Evolutionary conservation across 1,140 invertebrate species (phyloP), one percentile per base, ranked within the genome.

Genomic region (Drosophila nasuta): DNA sequence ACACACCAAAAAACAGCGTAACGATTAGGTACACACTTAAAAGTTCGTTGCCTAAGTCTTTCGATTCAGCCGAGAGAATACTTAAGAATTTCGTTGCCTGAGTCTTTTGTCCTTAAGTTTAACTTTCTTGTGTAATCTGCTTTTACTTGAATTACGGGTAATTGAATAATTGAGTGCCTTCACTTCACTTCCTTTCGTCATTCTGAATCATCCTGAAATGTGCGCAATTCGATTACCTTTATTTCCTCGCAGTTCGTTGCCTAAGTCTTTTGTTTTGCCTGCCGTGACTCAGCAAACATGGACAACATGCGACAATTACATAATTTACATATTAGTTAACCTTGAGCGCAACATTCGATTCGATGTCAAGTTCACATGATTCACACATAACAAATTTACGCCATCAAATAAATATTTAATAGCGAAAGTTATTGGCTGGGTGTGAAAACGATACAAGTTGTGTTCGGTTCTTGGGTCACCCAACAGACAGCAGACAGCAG

Each of bases 321-420:
- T 69, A 76, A 87, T 72, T 79, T 66, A 65, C 71, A 86, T 87
- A 86, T 87, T 86, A 74, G 65, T 78, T 86, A 85, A 83, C 85
- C 83, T 87, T 87, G 85, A 75, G 78, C 76, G 58, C 43, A 59
- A 38, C 15, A 81, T 81, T 25, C 78, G 54, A 86, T 86, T 67
- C 35, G 59, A 65, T 88, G 80, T 88, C 83, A 85, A 85, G 85
- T 89, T 89, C 85, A 72, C 13, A 65, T 64, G 20, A 64, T 20
- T 63, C 62, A 64, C 62, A 62, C 30, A 15, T 35, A 41, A 25
- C 20, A 45, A 30, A 66, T 75, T 75, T 75, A 48, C 17, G 33
- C 11, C 5, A 15, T 11, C 1, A 33, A 20, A 54, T 35, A 54
- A 45, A 49, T 15, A 33, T 62, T 28, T 35, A 62, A 13, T 28